These are phyloP conservation scores for Limnothrissa miodon DNA, from an alignment of 2,113 vertebrate species.

Conservation along the genomic window DNA sequence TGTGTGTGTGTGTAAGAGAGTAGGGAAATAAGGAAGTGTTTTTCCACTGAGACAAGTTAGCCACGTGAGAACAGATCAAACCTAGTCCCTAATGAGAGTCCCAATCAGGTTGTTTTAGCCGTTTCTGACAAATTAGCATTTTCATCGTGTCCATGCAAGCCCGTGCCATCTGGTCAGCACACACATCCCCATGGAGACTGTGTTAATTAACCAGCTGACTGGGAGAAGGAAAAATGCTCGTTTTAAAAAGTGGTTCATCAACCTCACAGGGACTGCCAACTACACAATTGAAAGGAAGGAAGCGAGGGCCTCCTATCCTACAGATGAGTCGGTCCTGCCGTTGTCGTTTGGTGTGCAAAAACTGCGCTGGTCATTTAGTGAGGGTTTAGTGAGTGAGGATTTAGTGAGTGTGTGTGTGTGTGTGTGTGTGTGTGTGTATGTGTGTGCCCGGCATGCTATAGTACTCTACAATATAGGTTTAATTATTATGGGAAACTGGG, in stretches of 20 bases:
- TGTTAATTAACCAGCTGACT: conserved; percentile 59
- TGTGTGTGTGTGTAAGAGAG: neutral
- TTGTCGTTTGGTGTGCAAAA: neutral
- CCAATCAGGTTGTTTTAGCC: conserved; percentile 61
- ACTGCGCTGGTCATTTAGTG: neutral
- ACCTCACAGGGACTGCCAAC: conserved; percentile 41
- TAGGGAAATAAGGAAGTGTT: neutral
- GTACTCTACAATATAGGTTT: conserved; percentile 4
- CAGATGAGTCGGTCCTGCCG: neutral
- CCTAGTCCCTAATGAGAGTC: conserved; percentile 52
- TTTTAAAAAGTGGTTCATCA: conserved; percentile 50
- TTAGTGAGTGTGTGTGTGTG: conserved; percentile 1
- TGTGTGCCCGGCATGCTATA: conserved; percentile 15
- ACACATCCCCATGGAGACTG: conserved; percentile 49
- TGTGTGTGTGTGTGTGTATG: conserved; percentile 26
- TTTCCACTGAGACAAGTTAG: neutral
- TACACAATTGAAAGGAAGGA: conserved; percentile 23
- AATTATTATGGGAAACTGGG: conserved; percentile 17
- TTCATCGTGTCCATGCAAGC: conserved; percentile 54
- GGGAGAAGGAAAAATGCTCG: conserved; percentile 50
- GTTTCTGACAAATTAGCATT: conserved; percentile 63
- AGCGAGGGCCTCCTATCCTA: neutral
- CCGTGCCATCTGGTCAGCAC: conserved; percentile 56
- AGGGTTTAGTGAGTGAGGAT: no score
- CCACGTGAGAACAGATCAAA: conserved; percentile 49